Evolutionary conservation across 2,113 vertebrate genomes (phyloP), one percentile per base, ranked within the genome.

Genomic region (Xenopus laevis): DNA sequence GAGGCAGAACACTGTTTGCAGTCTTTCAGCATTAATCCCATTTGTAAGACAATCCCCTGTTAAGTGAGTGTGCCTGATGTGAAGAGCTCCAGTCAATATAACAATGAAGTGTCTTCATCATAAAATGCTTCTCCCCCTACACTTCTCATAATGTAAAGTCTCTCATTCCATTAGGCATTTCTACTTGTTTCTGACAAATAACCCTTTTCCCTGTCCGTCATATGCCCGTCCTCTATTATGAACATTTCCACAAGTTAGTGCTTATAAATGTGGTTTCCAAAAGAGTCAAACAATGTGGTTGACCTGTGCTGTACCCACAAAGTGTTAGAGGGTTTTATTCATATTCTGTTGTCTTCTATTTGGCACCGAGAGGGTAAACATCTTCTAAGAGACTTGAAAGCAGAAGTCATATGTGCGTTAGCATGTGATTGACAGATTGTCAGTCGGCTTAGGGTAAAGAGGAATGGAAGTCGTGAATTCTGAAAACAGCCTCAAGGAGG

Each of bases 31-130:
- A 77, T 57, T 77, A 55, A 70, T 64, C 57, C 74, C 59, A 77
- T 77, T 64, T 77, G 74, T 70, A 77, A 77, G 67, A 77, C 59
- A 77, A 70, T 70, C 74, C 67, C 52, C 53, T 69, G 66, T 63
- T 69, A 76, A 64, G 55, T 20, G 62, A 73, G 60, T 53, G 44
- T 40, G 23, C 53, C 61, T 69, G 58, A 69, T 69, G 66, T 69
- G 47, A 44, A 69, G 65, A 7, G 18, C 62, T 58, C 44, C 57
- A 59, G 50, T 68, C 72, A 74, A 55, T 21, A 52, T 44, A 52
- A 61, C 55, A 23, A 47, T 30, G 47, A 45, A 76, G 59, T 60
- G 58, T 76, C 46, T 53, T 69, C 27, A 20, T 12, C 60, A 62
- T 21, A 45, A 71, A 71, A 71, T 18, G 20, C 68, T 46, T 69